phyloP scores from a whole-genome alignment of 2,888 invertebrate species.

The Chrysotoxum bicinctum region DNA sequence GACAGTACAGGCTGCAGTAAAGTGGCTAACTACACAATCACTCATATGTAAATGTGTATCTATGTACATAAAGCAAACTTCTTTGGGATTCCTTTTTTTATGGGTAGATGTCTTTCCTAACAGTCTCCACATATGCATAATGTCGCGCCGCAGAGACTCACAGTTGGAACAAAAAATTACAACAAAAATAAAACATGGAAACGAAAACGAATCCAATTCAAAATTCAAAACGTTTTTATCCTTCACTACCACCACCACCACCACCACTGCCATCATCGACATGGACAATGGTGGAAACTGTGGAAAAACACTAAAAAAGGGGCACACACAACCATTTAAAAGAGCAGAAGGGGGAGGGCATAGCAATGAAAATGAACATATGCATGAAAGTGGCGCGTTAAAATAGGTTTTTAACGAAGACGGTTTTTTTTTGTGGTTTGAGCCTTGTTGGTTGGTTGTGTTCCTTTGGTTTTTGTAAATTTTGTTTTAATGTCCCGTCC shows the following conservation, averaged over 20 bases:
- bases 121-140: conserved; percentile 30
- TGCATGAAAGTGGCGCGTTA: conserved; percentile 73
- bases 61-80: conserved; percentile 64
- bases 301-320: conserved; percentile 53
- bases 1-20: conserved; percentile 64
- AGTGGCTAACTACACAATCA: conserved; percentile 67
- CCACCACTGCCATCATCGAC: conserved; percentile 3
- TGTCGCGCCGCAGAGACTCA: conserved; percentile 42
- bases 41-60: conserved; percentile 69
- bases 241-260: conserved; percentile 42
- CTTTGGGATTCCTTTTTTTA: conserved; percentile 47
- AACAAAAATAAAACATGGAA: conserved; percentile 19
- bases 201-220: conserved; percentile 69
- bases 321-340: neutral
- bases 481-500: conserved; percentile 42
- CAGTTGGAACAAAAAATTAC: conserved; percentile 15
- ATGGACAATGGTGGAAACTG: conserved; percentile 58
- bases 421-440: conserved; percentile 29
- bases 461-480: conserved; percentile 37
- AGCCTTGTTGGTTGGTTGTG: conserved; percentile 13
- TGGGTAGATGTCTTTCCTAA: neutral
- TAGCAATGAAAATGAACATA: conserved; percentile 71
- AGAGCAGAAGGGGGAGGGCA: neutral
- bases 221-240: conserved; percentile 73
- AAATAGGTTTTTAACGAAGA: conserved; percentile 72